Evolutionary conservation across 1,140 invertebrate species (phyloP).

Genomic region (Halesus radiatus): DNA sequence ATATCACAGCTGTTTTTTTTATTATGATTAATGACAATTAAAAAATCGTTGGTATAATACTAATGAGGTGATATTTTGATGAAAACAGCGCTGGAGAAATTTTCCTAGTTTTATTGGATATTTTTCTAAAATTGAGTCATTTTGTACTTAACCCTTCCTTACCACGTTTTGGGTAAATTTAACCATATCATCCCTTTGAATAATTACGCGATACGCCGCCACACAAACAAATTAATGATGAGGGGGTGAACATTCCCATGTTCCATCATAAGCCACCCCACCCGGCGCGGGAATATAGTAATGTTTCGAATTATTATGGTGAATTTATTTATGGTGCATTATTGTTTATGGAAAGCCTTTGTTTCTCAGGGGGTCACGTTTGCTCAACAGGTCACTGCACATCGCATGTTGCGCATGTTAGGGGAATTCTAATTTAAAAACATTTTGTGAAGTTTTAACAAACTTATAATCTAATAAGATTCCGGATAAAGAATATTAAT

Average conservation of each 20-base stretch:
- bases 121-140: too few relatives aligned
- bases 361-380: slow-evolving; percentile 38
- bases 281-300: slow-evolving; percentile 15
- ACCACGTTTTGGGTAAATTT: too few relatives aligned
- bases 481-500: too few relatives aligned
- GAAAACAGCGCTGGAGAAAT: too few relatives aligned
- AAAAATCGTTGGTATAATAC: too few relatives aligned
- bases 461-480: background rate
- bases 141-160: too few relatives aligned
- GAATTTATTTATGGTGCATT: slow-evolving; percentile 43
- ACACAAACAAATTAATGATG: background rate
- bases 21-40: too few relatives aligned
- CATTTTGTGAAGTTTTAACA: background rate
- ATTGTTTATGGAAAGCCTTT: slow-evolving; percentile 30
- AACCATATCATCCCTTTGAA: slow-evolving; percentile 15
- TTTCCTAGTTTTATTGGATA: too few relatives aligned
- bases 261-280: slow-evolving; percentile 41
- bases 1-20: too few relatives aligned
- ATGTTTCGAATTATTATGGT: slow-evolving; percentile 47
- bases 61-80: too few relatives aligned
- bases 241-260: slow-evolving; percentile 47
- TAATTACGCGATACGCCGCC: slow-evolving; percentile 28
- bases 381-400: slow-evolving; percentile 47
- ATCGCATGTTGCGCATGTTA: slow-evolving; percentile 40
- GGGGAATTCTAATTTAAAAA: background rate